Conservation (phyloP, 2,888 invertebrate genomes). For the Ennomos erosarius region DNA sequence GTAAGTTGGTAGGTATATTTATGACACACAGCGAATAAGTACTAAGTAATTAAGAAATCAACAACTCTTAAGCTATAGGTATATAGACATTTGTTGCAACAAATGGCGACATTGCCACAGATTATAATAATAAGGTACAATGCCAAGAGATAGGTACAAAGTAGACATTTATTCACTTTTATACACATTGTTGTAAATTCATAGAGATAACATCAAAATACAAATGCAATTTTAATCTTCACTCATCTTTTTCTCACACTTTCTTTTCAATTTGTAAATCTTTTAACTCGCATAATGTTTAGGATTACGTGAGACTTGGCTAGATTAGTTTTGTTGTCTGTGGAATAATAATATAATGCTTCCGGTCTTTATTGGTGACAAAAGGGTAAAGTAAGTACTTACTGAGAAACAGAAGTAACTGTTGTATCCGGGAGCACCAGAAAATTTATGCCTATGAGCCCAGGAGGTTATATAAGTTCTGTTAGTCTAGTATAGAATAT, state of each 20-base stretch:
- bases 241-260: slow-evolving; percentile 36
- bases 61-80: too few species aligned
- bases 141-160: neutral
- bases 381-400: too few species aligned
- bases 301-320: slow-evolving; percentile 29
- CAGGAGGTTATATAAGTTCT: too few species aligned
- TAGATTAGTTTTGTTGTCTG: slow-evolving; percentile 33
- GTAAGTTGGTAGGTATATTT: neutral
- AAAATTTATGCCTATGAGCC: too few species aligned
- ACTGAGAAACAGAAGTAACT: neutral
- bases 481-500: too few species aligned
- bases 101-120: too few species aligned
- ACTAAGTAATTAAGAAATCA: too few species aligned
- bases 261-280: slow-evolving; percentile 32
- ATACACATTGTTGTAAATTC: slow-evolving; percentile 30
- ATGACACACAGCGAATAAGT: too few species aligned
- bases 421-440: too few species aligned
- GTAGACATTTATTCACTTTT: slow-evolving; percentile 4
- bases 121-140: too few species aligned
- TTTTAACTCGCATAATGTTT: slow-evolving; percentile 27
- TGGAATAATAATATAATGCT: slow-evolving; percentile 25
- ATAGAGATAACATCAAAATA: slow-evolving; percentile 25
- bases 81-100: too few species aligned
- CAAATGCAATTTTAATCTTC: slow-evolving; percentile 28
- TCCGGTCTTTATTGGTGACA: slow-evolving; percentile 26